phyloP scores from a whole-genome alignment of 2,888 invertebrate genomes.

The Caenorhabditis auriculariae region DNA sequence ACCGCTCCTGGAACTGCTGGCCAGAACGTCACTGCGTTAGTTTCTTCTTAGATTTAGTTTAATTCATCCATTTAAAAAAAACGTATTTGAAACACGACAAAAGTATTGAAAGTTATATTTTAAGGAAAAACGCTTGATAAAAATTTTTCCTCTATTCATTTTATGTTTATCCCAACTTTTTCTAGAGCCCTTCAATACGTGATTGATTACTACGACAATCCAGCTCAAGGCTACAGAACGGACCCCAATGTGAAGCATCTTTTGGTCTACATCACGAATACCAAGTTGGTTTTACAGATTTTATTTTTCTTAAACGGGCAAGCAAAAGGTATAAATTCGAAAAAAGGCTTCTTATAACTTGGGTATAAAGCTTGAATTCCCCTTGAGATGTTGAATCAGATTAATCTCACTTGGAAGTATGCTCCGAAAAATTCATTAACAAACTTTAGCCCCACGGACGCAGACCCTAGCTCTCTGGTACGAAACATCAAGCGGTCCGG shows the following conservation, averaged over 20 bases:
- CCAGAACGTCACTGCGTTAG: conserved; percentile 34
- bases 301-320: no score
- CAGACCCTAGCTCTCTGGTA: conserved; percentile 34
- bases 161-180: background rate
- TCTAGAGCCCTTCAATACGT: conserved; percentile 34
- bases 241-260: conserved; percentile 33
- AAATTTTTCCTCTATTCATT: background rate
- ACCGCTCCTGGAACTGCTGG: conserved; percentile 21
- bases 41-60: no score
- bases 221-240: conserved; percentile 34
- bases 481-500: conserved; percentile 29
- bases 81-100: background rate
- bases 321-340: no score
- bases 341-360: no score
- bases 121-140: background rate
- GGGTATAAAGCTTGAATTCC: no score
- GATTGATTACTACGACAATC: conserved; percentile 18
- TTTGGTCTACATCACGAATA: conserved; percentile 47
- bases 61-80: background rate
- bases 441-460: conserved; percentile 41
- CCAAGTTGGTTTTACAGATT: conserved; percentile 20
- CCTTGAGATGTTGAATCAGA: background rate
- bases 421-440: background rate
- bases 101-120: background rate
- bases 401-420: background rate